Evolutionary conservation across 2,888 invertebrate species (phyloP), one percentile per base, ranked within the genome.

Genomic region (Leptopilina drosophilae): DNA sequence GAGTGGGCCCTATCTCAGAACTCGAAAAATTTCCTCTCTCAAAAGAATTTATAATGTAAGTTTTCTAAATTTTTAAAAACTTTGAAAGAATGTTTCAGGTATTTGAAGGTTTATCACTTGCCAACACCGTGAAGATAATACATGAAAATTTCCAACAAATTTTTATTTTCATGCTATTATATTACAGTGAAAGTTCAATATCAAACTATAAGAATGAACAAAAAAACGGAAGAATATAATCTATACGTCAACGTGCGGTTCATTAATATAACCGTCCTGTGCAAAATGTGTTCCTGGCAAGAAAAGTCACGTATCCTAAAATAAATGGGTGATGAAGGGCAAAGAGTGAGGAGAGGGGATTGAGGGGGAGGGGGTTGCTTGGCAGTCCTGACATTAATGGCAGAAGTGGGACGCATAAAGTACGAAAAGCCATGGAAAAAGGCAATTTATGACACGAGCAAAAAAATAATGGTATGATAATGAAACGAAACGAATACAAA

Each of bases 371-470:
- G 80, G 81, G 76, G 81, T 78, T 64, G 56, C 42, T 80, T 77
- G 80, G 82, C 77, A 80, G 81, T 80, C 81, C 82, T 88, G 89
- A 90, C 89, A 85, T 90, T 90, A 90, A 90, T 90, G 88, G 90
- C 88, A 90, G 89, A 89, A 90, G 89, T 89, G 89, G 90, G 88
- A 90, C 89, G 89, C 86, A 90, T 90, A 89, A 90, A 90, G 88
- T 86, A 87, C 85, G 83, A 84, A 88, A 89, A 87, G 85, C 88
- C 86, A 87, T 84, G 85, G 86, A 88, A 88, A 89, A 86, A 89
- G 85, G 87, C 87, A 88, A 90, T 89, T 90, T 89, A 90, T 89
- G 89, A 86, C 82, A 80, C 85, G 81, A 83, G 83, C 83, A 89
- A 89, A 86, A 33, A 89, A 88, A 88, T 90, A 90, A 90, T 88